Conservation (phyloP, 2,113 vertebrate genomes). For the Spea bombifrons region DNA sequence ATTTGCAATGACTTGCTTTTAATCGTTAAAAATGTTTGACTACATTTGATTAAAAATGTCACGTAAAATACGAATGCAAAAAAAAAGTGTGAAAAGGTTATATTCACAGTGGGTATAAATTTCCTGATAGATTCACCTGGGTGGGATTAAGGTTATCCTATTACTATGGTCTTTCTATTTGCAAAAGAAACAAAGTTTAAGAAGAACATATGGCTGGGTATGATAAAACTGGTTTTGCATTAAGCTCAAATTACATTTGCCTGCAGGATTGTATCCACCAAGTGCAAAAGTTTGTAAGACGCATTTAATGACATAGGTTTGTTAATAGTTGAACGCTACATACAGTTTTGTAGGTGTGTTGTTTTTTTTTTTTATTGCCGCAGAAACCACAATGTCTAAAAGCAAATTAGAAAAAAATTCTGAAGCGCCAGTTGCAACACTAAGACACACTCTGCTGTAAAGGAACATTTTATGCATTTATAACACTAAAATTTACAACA, state of each 20-base stretch:
- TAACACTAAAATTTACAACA: not conserved
- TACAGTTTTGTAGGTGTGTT: not conserved
- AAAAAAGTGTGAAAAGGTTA: not conserved
- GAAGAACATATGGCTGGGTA: constrained; percentile 46
- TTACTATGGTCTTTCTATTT: constrained; percentile 37
- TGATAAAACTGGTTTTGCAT: constrained; percentile 44
- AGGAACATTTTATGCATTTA: too few species aligned
- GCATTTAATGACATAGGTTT: constrained; percentile 16
- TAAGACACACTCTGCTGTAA: too few species aligned
- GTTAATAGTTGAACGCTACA: constrained; percentile 4
- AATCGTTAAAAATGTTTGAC: too few species aligned
- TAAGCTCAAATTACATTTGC: constrained; percentile 43
- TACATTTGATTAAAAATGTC: too few species aligned
- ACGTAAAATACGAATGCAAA: too few species aligned
- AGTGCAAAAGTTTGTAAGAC: constrained; percentile 42
- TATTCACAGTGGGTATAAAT: constrained; percentile 41
- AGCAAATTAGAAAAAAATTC: not conserved
- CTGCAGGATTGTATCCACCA: constrained; percentile 40
- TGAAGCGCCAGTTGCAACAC: too few species aligned
- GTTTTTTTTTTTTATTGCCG: not conserved
- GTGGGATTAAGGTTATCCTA: constrained; percentile 44
- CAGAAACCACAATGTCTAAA: not conserved
- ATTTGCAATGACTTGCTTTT: too few species aligned
- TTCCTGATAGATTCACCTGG: constrained; percentile 39
- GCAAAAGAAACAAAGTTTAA: constrained; percentile 39